Evolutionary conservation across 2,888 invertebrate species (phyloP), one percentile per base, ranked within the genome.

Genomic region (Sinodicranocentrus sp.): DNA sequence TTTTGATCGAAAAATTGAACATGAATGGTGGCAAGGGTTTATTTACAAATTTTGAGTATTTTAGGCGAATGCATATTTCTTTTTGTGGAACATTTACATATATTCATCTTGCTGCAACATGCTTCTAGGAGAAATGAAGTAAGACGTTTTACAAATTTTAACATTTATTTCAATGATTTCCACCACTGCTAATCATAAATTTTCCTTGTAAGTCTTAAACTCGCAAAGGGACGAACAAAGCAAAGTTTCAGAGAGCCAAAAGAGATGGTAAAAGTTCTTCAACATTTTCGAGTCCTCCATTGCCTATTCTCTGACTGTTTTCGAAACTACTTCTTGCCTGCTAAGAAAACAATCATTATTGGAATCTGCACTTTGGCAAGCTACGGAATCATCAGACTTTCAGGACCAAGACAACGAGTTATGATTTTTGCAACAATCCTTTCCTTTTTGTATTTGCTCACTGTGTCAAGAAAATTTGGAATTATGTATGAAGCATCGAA

Each of bases 401-500:
- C 1, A 19, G 73, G 73, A 19, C 59, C 19, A 8, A 39, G 23
- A 23, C 21, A 6, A 23, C n/a, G 17, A 8, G 23, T 61, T 1
- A 61, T 73, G 73, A 44, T 19, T 2, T n/a, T 39, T 5, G 28
- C 19, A 1, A 13, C 73, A 25, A n/a, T 19, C 19, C 39, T 33
- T 3, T 2, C 43, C 19, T 3, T 73, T 21, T 15, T 73, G 2
- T 73, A 73, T 25, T 44, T 73, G 44, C 17, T 1, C 1, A 2
- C 59, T 21, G 1, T 61, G 1, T 73, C 19, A 15, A 61, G 44
- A 23, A 73, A 73, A n/a, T n/a, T 73, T 5, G 73, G 73, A 1
- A 13, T 19, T 1, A 54, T 39, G 6, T 43, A 43, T n/a, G 73
- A 73, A 59, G 26, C 39, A 8, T 73, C 73, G 0, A n/a, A 6